These are phyloP conservation scores for Hylia prasina DNA, from an alignment of 2,113 vertebrate species.

Conservation along the genomic window DNA sequence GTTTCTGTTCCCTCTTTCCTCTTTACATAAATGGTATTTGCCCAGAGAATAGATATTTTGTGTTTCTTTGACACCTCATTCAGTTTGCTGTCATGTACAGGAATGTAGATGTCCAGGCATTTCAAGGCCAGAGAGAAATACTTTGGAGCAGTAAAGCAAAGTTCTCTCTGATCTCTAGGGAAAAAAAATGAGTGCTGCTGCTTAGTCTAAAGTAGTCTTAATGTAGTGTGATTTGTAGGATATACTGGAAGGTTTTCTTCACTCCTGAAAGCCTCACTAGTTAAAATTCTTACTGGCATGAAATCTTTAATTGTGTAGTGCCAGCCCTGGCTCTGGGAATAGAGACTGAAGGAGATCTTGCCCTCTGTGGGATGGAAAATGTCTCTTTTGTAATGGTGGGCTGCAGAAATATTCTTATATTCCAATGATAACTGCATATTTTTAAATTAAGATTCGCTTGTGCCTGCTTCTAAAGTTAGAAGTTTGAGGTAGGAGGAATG, in stretches of 20 bases:
- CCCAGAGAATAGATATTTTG: neutral
- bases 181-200: neutral
- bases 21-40: neutral
- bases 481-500: neutral
- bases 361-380: neutral
- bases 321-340: neutral
- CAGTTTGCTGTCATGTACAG: neutral
- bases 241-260: neutral
- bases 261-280: neutral
- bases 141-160: neutral
- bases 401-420: neutral
- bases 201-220: neutral
- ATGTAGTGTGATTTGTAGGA: neutral
- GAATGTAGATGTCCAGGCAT: neutral
- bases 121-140: neutral
- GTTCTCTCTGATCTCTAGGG: neutral
- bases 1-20: neutral
- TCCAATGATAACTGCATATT: neutral
- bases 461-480: neutral
- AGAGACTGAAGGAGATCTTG: neutral
- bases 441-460: neutral
- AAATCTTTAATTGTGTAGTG: neutral
- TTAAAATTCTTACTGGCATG: neutral
- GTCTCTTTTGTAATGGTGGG: neutral
- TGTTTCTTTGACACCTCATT: neutral